Evolutionary conservation across 2,888 invertebrate species (phyloP), one percentile per base, ranked within the genome.

Genomic region (Melieria crassipennis): DNA sequence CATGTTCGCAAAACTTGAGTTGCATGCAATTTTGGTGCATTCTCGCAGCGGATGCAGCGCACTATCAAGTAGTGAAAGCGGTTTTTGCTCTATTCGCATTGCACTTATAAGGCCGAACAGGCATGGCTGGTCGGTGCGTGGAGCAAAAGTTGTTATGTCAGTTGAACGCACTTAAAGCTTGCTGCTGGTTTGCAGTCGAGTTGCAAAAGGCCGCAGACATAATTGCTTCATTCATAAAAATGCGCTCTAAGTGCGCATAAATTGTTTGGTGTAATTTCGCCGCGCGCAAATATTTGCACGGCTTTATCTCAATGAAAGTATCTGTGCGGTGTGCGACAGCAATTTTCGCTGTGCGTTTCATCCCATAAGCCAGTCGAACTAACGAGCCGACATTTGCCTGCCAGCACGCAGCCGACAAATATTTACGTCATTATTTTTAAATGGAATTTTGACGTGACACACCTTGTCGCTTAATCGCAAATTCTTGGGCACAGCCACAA

Each of bases 101-200:
- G 57, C 58, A 50, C 52, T 67, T 50, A 60, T 67, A 61, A 52
- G 60, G 58, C 47, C 30, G 57, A 48, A 58, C 30, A 56, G 30
- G 7, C 43, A 50, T 42, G 43, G 64, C 55, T 10, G 10, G 46
- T 60, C 60, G 52, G 58, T 48, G 16, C 50, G 43, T 60, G 58
- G 58, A 60, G 45, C 48, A 43, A 16, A 67, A 67, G 67, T 61
- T 60, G 67, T 67, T 67, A 67, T 67, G 60, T 67, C 67, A 67
- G 67, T 60, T 67, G 50, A 50, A 60, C 60, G 50, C 61, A 60
- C 67, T 61, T 67, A 61, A 60, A 50, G 61, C 43, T 60, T 67
- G 16, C 46, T 30, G 30, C 30, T 30, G 1, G 3, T 30, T 30
- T 30, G 30, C 30, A 30, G 30, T 30, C 30, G 30, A 30, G 30